Evolutionary conservation across 1,140 invertebrate species (phyloP).

Genomic region (Himalopsyche phryganea): DNA sequence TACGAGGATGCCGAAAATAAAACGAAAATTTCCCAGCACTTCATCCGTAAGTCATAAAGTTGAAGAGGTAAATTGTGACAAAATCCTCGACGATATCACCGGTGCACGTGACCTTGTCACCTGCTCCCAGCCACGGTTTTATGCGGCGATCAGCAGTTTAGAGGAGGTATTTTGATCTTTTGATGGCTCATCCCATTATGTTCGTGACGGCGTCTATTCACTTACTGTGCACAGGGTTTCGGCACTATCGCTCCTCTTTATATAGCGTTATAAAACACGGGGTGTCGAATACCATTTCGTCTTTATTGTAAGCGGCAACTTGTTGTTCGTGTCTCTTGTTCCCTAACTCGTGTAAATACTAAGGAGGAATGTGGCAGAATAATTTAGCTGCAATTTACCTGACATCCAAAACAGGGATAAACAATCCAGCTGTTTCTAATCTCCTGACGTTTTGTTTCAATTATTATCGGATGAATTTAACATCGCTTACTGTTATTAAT

Average conservation of each 20-base stretch:
- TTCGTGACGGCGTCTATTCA: slow-evolving; percentile 20
- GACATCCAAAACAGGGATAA: no score
- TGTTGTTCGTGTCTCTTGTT: slow-evolving; percentile 10
- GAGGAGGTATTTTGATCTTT: slow-evolving; percentile 21
- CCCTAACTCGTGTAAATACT: slow-evolving; percentile 11
- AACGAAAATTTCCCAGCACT: no score
- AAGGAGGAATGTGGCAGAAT: slow-evolving; percentile 28
- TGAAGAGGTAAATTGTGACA: no score
- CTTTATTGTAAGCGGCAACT: slow-evolving; percentile 20
- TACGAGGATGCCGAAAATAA: no score
- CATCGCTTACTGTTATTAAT: no score
- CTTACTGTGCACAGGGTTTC: slow-evolving; percentile 9
- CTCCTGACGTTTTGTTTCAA: no score
- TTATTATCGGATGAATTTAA: no score
- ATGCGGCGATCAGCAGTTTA: slow-evolving; percentile 23
- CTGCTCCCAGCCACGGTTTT: slow-evolving; percentile 18
- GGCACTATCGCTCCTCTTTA: slow-evolving; percentile 15
- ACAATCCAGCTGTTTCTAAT: no score
- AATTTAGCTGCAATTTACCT: slow-evolving; percentile 20
- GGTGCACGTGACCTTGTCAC: slow-evolving; percentile 27
- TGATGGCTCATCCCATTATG: slow-evolving; percentile 34
- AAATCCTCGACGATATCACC: no score
- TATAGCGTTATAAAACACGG: slow-evolving; percentile 33
- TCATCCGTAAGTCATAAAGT: no score
- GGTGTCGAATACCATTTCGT: slow-evolving; percentile 27